Conservation (phyloP, 2,888 invertebrate genomes). For the Apodemia mormo region DNA sequence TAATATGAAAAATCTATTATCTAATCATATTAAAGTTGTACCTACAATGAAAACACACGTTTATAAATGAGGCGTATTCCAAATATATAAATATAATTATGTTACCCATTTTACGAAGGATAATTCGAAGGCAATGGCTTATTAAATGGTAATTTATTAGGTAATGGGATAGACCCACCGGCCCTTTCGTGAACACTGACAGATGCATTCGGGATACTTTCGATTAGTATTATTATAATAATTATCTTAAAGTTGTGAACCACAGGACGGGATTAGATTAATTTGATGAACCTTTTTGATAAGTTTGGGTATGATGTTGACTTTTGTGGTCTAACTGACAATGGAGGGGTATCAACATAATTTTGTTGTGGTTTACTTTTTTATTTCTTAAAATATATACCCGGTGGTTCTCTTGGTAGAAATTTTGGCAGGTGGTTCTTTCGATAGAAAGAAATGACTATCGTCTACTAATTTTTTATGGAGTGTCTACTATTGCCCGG, state of each 20-base stretch:
- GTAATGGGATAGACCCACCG: constrained; percentile 47
- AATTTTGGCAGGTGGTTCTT: no score
- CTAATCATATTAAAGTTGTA: constrained; percentile 17
- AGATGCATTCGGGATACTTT: constrained; percentile 47
- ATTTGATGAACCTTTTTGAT: constrained; percentile 1
- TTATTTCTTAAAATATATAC: no score
- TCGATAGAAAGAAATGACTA: no score
- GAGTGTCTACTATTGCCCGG: no score
- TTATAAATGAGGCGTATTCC: constrained; percentile 51
- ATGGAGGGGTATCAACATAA: no score
- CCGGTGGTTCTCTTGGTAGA: no score
- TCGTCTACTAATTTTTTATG: no score
- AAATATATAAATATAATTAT: constrained; percentile 64
- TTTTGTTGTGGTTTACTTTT: no score
- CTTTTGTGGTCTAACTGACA: not conserved
- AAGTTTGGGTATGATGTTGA: no score
- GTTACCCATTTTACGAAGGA: constrained; percentile 54
- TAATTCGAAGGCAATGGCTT: constrained; percentile 48
- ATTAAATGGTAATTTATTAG: constrained; percentile 67
- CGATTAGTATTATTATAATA: constrained; percentile 4
- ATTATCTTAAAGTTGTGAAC: not conserved
- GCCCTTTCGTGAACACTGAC: constrained; percentile 44
- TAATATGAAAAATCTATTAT: no score
- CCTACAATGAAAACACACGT: constrained; percentile 49
- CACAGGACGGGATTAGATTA: not conserved